These are phyloP conservation scores for Corydoras maculifer DNA, from an alignment of 2,113 vertebrate species.

Conservation along the genomic window DNA sequence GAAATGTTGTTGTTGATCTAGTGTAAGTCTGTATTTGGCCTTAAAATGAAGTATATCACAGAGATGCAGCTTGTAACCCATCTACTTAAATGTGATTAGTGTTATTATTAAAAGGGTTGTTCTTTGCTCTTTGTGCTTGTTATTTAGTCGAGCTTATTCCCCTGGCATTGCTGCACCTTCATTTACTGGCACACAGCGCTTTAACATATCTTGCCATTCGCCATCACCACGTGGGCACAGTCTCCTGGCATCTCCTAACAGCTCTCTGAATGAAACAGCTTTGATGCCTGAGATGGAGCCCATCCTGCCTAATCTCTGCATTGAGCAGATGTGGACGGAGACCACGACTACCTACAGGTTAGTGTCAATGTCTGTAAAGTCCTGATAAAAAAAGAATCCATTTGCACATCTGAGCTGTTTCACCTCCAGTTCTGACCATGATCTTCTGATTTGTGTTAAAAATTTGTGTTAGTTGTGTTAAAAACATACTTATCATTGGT, in stretches of 20 bases:
- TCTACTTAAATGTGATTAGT: not conserved
- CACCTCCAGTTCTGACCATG: too few species aligned
- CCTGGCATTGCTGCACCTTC: conserved; percentile 88
- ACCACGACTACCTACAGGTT: conserved; percentile 67
- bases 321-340: conserved; percentile 95
- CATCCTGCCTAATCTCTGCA: conserved; percentile 87
- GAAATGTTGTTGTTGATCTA: too few species aligned
- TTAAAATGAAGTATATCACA: too few species aligned
- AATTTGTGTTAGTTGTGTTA: too few species aligned
- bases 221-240: conserved; percentile 74
- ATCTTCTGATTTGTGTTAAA: too few species aligned
- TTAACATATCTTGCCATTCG: conserved; percentile 79
- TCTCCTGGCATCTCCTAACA: conserved; percentile 72
- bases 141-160: conserved; percentile 84
- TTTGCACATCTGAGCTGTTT: too few species aligned
- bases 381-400: too few species aligned
- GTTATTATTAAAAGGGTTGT: not conserved
- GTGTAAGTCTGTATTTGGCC: too few species aligned
- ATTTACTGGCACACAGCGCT: conserved; percentile 81
- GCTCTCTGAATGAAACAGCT: conserved; percentile 70
- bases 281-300: conserved; percentile 79
- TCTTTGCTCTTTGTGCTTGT: not conserved
- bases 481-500: too few species aligned
- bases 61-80: not conserved
- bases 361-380: not conserved